phyloP scores from a whole-genome alignment of 2,888 invertebrate species.

The Nomada ferruginata region DNA sequence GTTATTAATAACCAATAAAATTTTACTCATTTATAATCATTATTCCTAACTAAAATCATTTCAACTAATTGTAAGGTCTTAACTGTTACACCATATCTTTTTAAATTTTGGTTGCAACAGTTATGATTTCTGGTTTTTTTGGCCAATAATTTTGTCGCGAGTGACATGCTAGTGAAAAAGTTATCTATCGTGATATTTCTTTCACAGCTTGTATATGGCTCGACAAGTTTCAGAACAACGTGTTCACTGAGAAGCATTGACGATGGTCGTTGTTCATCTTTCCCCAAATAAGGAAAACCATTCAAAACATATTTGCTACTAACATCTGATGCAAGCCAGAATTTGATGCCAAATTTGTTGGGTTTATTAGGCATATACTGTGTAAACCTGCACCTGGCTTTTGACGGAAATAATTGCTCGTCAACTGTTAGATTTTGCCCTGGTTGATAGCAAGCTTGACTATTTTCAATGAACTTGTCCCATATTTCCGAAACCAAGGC shows the following conservation, averaged over 20 bases:
- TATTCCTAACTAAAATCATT: too few species aligned
- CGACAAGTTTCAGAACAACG: slow-evolving; percentile 70
- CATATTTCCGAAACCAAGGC: slow-evolving; percentile 67
- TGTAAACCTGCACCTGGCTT: slow-evolving; percentile 73
- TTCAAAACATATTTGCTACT: slow-evolving; percentile 68
- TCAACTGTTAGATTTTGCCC: slow-evolving; percentile 39
- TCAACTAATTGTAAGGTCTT: too few species aligned
- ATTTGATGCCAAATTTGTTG: slow-evolving; percentile 66
- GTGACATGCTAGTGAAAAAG: slow-evolving; percentile 69
- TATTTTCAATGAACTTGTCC: slow-evolving; percentile 59
- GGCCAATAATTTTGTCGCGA: slow-evolving; percentile 61
- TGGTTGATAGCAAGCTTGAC: slow-evolving; percentile 64
- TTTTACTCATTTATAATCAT: too few species aligned
- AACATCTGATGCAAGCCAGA: slow-evolving; percentile 72
- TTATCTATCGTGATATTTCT: slow-evolving; percentile 70
- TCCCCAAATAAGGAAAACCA: slow-evolving; percentile 70
- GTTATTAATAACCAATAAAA: too few species aligned
- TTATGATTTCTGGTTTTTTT: slow-evolving; percentile 56
- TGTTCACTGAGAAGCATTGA: slow-evolving; percentile 63
- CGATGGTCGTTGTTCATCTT: slow-evolving; percentile 53
- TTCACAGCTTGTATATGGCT: slow-evolving; percentile 64
- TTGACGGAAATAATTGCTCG: slow-evolving; percentile 68
- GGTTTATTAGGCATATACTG: slow-evolving; percentile 76
- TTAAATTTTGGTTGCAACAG: too few species aligned
- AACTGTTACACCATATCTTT: too few species aligned